These are phyloP conservation scores for Microctonus brassicae DNA, from an alignment of 2,888 invertebrate genomes.

Conservation along the genomic window DNA sequence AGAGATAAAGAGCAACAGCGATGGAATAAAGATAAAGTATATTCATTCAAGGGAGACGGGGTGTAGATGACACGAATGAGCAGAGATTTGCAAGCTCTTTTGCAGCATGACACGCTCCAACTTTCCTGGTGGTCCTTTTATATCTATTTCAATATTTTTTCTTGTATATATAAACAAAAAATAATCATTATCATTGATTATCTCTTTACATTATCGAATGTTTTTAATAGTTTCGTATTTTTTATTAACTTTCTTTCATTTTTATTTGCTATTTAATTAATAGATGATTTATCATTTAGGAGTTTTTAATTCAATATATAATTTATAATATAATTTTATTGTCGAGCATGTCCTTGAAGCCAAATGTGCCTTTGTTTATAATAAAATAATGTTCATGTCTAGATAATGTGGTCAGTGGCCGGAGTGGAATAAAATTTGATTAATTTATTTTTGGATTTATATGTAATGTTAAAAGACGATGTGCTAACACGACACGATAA, in stretches of 20 bases:
- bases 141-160: no score
- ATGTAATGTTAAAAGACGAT: neutral
- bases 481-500: neutral
- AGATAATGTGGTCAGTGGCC: neutral
- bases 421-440: constrained; percentile 15
- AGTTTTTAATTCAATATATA: no score
- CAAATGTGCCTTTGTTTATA: neutral
- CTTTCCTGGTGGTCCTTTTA: neutral
- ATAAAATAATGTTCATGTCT: constrained; percentile 5
- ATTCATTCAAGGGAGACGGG: constrained; percentile 17
- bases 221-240: no score
- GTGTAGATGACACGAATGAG: constrained; percentile 22
- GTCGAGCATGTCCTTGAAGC: neutral
- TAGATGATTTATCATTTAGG: neutral
- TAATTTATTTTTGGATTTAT: constrained; percentile 13
- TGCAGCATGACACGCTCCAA: neutral
- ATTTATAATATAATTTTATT: no score
- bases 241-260: neutral
- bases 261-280: neutral
- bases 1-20: neutral
- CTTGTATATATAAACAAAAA: no score
- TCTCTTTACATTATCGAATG: no score
- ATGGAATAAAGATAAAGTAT: neutral
- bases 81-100: constrained; percentile 19
- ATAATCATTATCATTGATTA: no score